Evolutionary conservation across 2,888 invertebrate species (phyloP).

Genomic region (Hanleya hanleyi): DNA sequence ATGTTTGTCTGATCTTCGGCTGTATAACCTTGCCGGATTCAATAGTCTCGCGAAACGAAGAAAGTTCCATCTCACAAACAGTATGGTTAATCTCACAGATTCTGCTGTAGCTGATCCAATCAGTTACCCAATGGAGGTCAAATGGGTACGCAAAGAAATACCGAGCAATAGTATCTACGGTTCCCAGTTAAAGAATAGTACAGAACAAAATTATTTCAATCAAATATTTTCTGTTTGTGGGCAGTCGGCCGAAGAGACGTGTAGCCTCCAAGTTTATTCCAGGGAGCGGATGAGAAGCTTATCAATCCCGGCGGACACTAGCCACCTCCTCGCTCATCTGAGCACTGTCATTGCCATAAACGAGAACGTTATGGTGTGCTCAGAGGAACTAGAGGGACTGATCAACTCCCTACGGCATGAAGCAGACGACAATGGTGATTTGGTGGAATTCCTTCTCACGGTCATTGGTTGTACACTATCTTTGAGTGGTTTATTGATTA

Average conservation of each 20-base stretch:
- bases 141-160: too few relatives aligned
- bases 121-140: too few relatives aligned
- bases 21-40: too few relatives aligned
- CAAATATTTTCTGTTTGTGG: neutral
- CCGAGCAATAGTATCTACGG: too few relatives aligned
- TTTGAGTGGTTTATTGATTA: neutral
- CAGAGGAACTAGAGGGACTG: neutral
- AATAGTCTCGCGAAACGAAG: too few relatives aligned
- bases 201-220: too few relatives aligned
- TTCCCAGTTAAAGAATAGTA: too few relatives aligned
- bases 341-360: neutral
- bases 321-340: neutral
- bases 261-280: neutral
- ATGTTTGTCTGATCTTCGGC: too few relatives aligned
- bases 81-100: too few relatives aligned
- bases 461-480: neutral
- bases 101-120: too few relatives aligned
- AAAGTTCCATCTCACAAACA: too few relatives aligned
- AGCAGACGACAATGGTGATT: neutral
- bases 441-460: neutral
- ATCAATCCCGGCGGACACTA: neutral
- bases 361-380: neutral
- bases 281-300: neutral
- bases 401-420: neutral
- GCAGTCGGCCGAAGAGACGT: neutral